These are phyloP conservation scores for Ammodytes dubius DNA, from an alignment of 2,113 vertebrate genomes.

Conservation along the genomic window DNA sequence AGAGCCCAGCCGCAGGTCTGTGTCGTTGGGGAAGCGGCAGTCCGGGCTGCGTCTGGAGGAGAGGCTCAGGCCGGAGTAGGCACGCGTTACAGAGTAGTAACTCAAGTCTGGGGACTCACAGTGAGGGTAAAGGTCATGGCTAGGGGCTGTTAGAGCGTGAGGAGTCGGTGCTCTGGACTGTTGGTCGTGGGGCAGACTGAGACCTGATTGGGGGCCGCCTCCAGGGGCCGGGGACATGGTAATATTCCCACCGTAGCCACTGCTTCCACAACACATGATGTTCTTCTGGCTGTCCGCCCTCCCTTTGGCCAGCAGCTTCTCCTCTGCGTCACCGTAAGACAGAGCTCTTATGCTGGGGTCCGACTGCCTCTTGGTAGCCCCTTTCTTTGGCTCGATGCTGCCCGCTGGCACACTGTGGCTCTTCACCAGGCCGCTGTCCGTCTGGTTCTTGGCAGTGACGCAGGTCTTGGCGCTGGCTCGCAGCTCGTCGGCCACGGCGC, in stretches of 20 bases:
- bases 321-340: conserved; percentile 94
- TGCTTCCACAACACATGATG: conserved; percentile 65
- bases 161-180: conserved; percentile 84
- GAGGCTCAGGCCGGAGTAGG: conserved; percentile 89
- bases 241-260: conserved; percentile 5
- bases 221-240: conserved; percentile 87
- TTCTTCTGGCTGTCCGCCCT: conserved; percentile 87
- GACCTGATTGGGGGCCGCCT: conserved; percentile 87
- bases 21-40: conserved; percentile 89
- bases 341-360: conserved; percentile 93
- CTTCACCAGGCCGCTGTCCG: conserved; percentile 91
- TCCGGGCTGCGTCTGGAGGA: conserved; percentile 91
- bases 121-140: conserved; percentile 93
- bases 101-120: conserved; percentile 94
- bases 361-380: conserved; percentile 91
- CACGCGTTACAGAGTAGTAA: conserved; percentile 93
- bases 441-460: conserved; percentile 87
- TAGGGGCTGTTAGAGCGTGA: conserved; percentile 84
- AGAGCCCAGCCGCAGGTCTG: conserved; percentile 89
- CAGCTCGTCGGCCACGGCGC: conserved; percentile 96
- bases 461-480: conserved; percentile 95
- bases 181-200: conserved; percentile 89
- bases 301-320: conserved; percentile 93
- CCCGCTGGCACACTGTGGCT: conserved; percentile 96
- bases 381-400: conserved; percentile 87